Evolutionary conservation across 2,113 vertebrate species (phyloP).

Genomic region (Sorex araneus): DNA sequence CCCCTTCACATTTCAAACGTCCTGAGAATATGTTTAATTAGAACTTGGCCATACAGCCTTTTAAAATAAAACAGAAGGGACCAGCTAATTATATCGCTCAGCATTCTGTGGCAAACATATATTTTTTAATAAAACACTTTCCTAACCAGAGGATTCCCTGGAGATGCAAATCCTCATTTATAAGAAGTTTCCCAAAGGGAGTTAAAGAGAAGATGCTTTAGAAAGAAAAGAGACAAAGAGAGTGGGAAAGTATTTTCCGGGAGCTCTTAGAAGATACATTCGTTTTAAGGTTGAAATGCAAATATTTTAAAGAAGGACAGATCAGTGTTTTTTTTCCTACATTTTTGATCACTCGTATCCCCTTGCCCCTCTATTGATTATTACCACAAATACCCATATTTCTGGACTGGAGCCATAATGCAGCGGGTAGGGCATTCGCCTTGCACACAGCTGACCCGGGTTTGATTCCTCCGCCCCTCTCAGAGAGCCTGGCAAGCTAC

Average conservation of each 20-base stretch:
- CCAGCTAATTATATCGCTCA: constrained; percentile 87
- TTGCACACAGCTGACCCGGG: no score
- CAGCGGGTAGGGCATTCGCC: no score
- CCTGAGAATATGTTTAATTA: constrained; percentile 89
- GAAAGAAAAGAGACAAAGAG: constrained; percentile 80
- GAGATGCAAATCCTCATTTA: constrained; percentile 88
- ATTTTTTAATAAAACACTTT: constrained; percentile 87
- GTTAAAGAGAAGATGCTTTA: constrained; percentile 83
- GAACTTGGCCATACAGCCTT: constrained; percentile 85
- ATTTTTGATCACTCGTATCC: constrained; percentile 39
- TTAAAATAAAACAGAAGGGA: constrained; percentile 85
- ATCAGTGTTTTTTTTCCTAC: constrained; percentile 73
- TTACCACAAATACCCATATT: constrained; percentile 68
- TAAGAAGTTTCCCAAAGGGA: constrained; percentile 86
- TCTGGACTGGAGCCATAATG: no score
- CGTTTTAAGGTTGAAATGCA: constrained; percentile 68
- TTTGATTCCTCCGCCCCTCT: no score
- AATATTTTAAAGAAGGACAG: constrained; percentile 70
- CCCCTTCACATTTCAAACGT: constrained; percentile 82
- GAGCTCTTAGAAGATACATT: constrained; percentile 79
- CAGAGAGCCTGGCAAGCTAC: no score
- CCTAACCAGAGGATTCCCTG: constrained; percentile 87
- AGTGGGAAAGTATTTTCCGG: constrained; percentile 75
- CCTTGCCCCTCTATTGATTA: constrained; percentile 36
- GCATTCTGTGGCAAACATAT: constrained; percentile 84